These are phyloP conservation scores for Erpetoichthys calabaricus DNA, from an alignment of 2,797 vertebrate species.

Conservation along the genomic window DNA sequence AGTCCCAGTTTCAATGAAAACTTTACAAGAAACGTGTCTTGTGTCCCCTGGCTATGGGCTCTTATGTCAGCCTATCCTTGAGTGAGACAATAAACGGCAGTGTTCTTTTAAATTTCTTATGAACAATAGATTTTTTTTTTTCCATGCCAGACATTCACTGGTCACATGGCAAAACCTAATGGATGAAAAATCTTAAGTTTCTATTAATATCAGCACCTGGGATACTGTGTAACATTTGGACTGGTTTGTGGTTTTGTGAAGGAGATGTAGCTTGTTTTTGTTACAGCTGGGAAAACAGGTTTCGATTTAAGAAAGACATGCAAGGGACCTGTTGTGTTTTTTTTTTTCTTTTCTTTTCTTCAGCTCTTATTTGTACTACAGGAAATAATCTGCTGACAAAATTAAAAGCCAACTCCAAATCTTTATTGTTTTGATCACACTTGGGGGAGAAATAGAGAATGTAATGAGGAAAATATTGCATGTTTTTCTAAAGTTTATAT, in stretches of 20 bases:
- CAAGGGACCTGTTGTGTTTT: conserved; percentile 7
- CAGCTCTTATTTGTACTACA: no score
- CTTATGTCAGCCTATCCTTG: conserved; percentile 23
- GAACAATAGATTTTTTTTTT: conserved; percentile 23
- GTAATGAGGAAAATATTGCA: no score
- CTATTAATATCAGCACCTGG: conserved; percentile 5
- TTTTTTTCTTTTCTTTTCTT: no score
- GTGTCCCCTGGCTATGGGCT: conserved; percentile 19
- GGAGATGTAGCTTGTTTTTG: conserved; percentile 3
- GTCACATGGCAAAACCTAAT: conserved; percentile 34
- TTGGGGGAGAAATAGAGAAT: no score
- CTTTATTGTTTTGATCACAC: no score
- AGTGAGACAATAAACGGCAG: conserved; percentile 25
- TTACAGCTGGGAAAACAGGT: conserved; percentile 3
- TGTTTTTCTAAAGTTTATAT: no score
- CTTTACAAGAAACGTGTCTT: background rate
- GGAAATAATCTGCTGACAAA: no score
- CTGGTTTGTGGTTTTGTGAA: conserved; percentile 11
- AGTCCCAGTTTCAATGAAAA: no score
- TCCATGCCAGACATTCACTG: conserved; percentile 29
- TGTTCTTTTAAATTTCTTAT: conserved; percentile 29
- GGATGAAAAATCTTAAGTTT: conserved; percentile 7
- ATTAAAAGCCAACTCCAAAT: no score
- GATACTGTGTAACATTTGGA: conserved; percentile 1
- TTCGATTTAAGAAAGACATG: conserved; percentile 5